Percentiles rank a stretch among this genome's conserved stretches.
These are phyloP conservation scores for Itoplectis maculator DNA, from an alignment of 2,888 invertebrate genomes.

Conservation along the genomic window DNA sequence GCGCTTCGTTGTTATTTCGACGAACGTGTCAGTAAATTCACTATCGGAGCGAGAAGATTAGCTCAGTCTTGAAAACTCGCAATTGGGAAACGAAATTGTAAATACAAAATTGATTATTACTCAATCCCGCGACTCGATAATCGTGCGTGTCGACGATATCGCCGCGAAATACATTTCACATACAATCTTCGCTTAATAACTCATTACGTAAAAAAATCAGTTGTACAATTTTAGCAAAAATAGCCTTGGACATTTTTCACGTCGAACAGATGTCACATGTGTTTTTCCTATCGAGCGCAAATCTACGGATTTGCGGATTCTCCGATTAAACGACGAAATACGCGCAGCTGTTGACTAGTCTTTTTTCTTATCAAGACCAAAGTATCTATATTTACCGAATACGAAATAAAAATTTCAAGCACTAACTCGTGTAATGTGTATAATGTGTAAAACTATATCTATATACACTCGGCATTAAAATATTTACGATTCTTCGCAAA, in stretches of 20 bases:
- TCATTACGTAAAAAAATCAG: too few relatives aligned
- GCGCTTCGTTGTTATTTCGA: not conserved
- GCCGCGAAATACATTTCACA: not conserved
- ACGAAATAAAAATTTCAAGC: not conserved
- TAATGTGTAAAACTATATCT: too few relatives aligned
- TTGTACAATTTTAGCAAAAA: not conserved
- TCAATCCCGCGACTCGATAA: not conserved
- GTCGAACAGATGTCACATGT: not conserved
- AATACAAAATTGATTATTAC: not conserved
- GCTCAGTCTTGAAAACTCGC: not conserved
- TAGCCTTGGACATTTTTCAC: not conserved
- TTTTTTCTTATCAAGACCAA: not conserved
- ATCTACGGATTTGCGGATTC: constrained; percentile 3
- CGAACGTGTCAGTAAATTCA: not conserved
- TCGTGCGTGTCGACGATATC: not conserved
- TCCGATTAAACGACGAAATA: constrained; percentile 4
- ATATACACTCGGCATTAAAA: not conserved
- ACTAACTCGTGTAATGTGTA: not conserved
- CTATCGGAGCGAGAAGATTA: not conserved
- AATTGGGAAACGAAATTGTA: not conserved
- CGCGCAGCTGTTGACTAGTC: not conserved
- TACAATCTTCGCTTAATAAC: too few relatives aligned
- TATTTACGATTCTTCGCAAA: not conserved
- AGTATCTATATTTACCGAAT: not conserved
- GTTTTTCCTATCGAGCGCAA: not conserved